Conservation (phyloP, 2,797 vertebrate species). For the Micromesistius poutassou region DNA sequence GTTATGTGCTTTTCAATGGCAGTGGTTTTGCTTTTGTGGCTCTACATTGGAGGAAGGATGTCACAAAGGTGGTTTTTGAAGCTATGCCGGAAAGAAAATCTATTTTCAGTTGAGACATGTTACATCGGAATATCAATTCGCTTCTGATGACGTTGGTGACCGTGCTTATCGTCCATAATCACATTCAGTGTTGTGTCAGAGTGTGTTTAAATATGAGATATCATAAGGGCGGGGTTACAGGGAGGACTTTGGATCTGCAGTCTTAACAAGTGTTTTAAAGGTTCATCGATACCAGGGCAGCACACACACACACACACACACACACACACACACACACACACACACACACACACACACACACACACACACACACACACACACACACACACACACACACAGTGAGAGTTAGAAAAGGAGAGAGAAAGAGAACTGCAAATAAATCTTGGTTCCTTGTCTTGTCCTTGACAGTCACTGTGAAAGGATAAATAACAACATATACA, state of each 20-base stretch:
- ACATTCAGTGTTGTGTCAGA: not conserved
- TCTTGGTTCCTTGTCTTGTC: not conserved
- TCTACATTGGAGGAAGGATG: not conserved
- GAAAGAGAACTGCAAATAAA: not conserved
- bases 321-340: no score
- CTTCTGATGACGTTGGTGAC: not conserved
- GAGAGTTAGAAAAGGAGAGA: no score
- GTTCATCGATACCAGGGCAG: not conserved
- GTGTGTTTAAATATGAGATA: not conserved
- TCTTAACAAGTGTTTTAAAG: not conserved
- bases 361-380: no score
- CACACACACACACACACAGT: no score
- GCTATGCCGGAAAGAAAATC: not conserved
- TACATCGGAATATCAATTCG: not conserved
- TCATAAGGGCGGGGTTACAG: not conserved
- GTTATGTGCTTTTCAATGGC: not conserved
- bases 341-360: no score
- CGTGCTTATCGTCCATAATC: not conserved
- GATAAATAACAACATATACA: conserved; percentile 1
- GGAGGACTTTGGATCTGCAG: not conserved
- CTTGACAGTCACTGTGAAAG: not conserved
- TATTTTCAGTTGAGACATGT: not conserved
- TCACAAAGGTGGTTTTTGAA: not conserved
- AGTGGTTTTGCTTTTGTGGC: not conserved
- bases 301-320: no score